These are phyloP conservation scores for Rhopalosiphum maidis DNA, from an alignment of 1,140 invertebrate species.

Conservation along the genomic window DNA sequence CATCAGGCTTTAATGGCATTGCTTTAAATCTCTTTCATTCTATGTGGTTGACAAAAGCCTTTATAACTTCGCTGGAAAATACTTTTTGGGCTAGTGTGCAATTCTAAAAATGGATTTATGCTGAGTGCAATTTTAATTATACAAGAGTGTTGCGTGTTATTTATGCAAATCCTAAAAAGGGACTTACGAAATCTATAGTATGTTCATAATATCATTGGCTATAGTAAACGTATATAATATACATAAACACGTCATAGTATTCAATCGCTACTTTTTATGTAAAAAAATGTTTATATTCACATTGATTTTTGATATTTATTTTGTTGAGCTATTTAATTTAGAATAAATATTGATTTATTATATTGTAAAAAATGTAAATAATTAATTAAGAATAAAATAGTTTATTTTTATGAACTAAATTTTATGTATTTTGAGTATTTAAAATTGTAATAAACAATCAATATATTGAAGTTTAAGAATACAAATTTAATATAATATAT, in stretches of 20 bases:
- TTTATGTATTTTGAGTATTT: background rate
- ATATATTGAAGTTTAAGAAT: background rate
- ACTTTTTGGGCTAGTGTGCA: slow-evolving; percentile 25
- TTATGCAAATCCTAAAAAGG: slow-evolving; percentile 41
- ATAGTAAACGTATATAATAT: background rate
- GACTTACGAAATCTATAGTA: background rate
- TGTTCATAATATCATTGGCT: background rate
- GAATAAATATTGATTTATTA: background rate
- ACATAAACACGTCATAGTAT: background rate
- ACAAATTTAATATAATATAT: background rate
- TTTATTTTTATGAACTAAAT: background rate
- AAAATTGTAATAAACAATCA: background rate
- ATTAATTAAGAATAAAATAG: background rate
- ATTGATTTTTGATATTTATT: background rate
- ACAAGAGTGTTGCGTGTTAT: slow-evolving; percentile 11
- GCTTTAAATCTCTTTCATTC: slow-evolving; percentile 42
- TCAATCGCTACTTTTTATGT: background rate
- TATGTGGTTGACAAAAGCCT: slow-evolving; percentile 31
- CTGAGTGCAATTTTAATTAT: slow-evolving; percentile 2
- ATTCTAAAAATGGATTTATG: slow-evolving; percentile 20
- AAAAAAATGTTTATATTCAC: background rate
- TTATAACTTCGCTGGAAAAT: slow-evolving; percentile 23
- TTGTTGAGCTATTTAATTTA: background rate
- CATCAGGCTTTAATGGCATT: slow-evolving; percentile 25
- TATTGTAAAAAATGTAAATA: background rate